Evolutionary conservation across 2,113 vertebrate species (phyloP).

Genomic region (Regulus satrapa): DNA sequence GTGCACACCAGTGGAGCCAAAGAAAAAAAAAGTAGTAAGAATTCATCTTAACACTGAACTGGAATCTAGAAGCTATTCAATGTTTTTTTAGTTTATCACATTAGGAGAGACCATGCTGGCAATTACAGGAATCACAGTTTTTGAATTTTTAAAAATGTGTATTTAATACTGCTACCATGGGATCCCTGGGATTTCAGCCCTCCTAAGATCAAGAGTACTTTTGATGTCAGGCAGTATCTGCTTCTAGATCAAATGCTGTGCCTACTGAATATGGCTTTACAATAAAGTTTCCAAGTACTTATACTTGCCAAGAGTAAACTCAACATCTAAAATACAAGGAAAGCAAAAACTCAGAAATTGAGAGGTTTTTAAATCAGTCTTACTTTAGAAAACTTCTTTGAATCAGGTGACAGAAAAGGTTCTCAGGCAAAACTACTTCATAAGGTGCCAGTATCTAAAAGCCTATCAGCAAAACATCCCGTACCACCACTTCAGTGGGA

Average conservation of each 20-base stretch:
- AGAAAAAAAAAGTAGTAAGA: neutral
- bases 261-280: neutral
- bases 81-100: neutral
- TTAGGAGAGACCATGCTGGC: neutral
- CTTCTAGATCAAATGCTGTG: slow-evolving; percentile 8
- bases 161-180: neutral
- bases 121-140: neutral
- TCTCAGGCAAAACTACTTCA: neutral
- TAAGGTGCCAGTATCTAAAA: neutral
- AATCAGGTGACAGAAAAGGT: neutral
- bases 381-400: neutral
- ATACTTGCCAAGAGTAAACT: neutral
- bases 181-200: neutral
- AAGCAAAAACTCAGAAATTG: neutral
- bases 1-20: neutral
- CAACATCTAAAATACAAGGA: neutral
- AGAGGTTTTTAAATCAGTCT: neutral
- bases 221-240: neutral
- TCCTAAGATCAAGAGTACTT: slow-evolving; percentile 22
- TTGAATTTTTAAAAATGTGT: neutral
- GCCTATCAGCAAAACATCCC: neutral
- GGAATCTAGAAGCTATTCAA: neutral
- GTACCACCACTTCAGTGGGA: neutral
- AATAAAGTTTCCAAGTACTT: neutral
- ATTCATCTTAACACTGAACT: neutral